Conservation (phyloP, 2,888 invertebrate genomes). For the Colletes collaris region DNA sequence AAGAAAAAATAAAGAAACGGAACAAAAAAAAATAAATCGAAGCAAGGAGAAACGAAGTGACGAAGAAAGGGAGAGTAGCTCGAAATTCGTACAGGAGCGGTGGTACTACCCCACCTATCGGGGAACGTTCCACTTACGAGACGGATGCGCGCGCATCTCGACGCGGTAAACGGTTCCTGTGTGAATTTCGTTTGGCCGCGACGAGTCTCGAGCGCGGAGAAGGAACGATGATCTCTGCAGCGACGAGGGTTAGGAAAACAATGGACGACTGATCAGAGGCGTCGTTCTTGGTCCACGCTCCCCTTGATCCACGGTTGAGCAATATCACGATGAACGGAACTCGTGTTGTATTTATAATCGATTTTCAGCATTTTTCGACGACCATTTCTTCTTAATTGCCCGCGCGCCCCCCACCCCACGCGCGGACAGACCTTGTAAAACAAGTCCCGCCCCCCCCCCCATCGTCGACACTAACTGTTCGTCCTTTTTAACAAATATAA, state of each 20-base stretch:
- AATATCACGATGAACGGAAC: constrained; percentile 33
- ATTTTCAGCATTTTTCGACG: constrained; percentile 58
- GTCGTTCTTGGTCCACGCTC: constrained; percentile 30
- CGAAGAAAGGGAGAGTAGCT: constrained; percentile 29
- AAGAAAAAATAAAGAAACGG: not conserved
- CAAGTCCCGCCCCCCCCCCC: constrained; percentile 59
- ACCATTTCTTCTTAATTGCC: constrained; percentile 61
- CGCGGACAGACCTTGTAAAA: constrained; percentile 66
- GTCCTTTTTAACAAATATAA: constrained; percentile 81
- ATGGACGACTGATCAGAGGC: not conserved
- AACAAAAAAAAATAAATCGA: not conserved
- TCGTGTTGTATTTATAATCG: constrained; percentile 56
- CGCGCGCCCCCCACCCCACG: constrained; percentile 42
- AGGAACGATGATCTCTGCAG: constrained; percentile 9
- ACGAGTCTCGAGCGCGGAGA: constrained; percentile 13
- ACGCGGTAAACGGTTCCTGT: constrained; percentile 4
- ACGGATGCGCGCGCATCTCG: not conserved
- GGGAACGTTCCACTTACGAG: not conserved
- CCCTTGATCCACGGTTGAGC: constrained; percentile 2
- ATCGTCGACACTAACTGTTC: constrained; percentile 77
- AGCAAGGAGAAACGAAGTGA: not conserved
- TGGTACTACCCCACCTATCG: not conserved
- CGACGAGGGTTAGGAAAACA: not conserved
- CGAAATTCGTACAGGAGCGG: constrained; percentile 42
- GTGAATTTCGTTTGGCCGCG: constrained; percentile 29